Evolutionary conservation across 2,888 invertebrate genomes (phyloP).

Genomic region (Unio pictorum): DNA sequence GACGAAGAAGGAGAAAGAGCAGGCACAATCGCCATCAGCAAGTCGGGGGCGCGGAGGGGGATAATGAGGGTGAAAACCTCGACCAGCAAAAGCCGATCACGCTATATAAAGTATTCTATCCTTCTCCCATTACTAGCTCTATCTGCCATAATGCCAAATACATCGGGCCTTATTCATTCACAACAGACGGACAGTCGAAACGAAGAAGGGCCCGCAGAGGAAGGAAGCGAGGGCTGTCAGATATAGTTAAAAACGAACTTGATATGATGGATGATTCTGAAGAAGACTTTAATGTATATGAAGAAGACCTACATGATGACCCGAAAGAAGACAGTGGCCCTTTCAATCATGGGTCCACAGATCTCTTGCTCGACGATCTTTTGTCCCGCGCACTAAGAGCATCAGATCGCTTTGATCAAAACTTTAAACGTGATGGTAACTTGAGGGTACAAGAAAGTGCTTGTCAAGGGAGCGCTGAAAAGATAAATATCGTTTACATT

Average conservation of each 20-base stretch:
- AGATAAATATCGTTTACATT: too few species aligned
- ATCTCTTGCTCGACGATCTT: too few species aligned
- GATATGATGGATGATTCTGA: slow-evolving; percentile 1
- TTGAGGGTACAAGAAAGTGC: too few species aligned
- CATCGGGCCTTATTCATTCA: slow-evolving; percentile 12
- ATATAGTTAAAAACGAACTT: too few species aligned
- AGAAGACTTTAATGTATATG: slow-evolving; percentile 7
- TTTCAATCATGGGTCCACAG: too few species aligned
- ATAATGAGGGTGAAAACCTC: not conserved
- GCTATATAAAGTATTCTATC: slow-evolving; percentile 36
- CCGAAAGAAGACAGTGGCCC: too few species aligned
- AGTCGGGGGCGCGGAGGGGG: not conserved
- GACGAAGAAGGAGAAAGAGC: slow-evolving; percentile 4
- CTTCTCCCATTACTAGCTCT: slow-evolving; percentile 35
- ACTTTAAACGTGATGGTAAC: too few species aligned
- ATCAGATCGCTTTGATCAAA: too few species aligned
- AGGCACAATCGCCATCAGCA: slow-evolving; percentile 1
- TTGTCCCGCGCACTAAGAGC: too few species aligned
- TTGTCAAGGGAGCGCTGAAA: too few species aligned
- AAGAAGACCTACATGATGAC: slow-evolving; percentile 6
- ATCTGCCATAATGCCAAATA: slow-evolving; percentile 41
- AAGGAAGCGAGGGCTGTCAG: not conserved
- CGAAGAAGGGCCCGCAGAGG: slow-evolving; percentile 2
- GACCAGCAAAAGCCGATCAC: slow-evolving; percentile 17
- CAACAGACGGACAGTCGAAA: slow-evolving; percentile 7